Conservation (phyloP, 2,888 invertebrate species). For the Acrobasis consociella region DNA sequence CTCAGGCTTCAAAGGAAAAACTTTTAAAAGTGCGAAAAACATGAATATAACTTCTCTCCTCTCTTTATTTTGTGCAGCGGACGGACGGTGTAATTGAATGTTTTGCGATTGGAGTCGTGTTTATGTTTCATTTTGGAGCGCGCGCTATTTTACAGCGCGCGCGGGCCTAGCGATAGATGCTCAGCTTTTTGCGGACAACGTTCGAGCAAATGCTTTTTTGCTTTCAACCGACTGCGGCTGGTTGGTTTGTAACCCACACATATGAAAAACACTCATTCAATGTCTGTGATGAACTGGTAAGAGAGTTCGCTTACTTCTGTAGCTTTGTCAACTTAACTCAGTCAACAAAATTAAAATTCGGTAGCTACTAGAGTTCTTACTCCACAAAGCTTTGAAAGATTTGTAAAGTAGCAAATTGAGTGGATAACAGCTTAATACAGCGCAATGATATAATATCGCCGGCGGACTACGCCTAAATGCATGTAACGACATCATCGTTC, state of each 20-base stretch:
- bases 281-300: too few species aligned
- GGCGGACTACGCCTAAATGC: slow-evolving; percentile 1
- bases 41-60: too few species aligned
- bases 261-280: too few species aligned
- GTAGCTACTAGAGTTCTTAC: too few species aligned
- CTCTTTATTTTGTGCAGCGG: not conserved
- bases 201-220: too few species aligned
- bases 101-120: not conserved
- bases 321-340: too few species aligned
- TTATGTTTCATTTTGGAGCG: not conserved
- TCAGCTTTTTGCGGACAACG: not conserved
- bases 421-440: not conserved
- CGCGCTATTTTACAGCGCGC: not conserved
- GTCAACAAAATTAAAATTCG: too few species aligned
- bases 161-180: not conserved
- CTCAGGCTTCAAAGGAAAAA: too few species aligned
- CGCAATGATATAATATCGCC: slow-evolving; percentile 3
- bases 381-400: slow-evolving; percentile 3
- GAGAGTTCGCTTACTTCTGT: too few species aligned
- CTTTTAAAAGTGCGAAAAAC: too few species aligned
- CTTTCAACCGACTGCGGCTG: too few species aligned
- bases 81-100: not conserved
- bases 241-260: too few species aligned
- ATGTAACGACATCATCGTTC: not conserved
- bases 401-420: not conserved